Conservation (phyloP, 2,888 invertebrate genomes). For the Elysia crispata region DNA sequence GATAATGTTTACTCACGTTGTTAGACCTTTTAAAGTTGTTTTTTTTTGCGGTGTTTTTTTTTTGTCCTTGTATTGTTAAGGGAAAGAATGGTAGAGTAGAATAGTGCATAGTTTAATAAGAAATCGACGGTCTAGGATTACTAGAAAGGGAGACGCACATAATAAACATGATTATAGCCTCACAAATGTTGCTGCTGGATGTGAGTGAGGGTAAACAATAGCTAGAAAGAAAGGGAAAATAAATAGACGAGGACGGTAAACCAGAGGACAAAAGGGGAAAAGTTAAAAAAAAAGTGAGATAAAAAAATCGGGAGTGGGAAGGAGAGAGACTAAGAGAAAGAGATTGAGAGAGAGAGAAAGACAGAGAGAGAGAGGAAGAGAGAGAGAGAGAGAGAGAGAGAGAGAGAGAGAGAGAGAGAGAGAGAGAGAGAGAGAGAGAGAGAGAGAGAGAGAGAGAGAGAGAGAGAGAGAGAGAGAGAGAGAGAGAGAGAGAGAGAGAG, state of each 20-base stretch:
- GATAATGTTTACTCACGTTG: too few species aligned
- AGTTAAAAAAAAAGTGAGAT: not conserved
- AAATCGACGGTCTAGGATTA: too few species aligned
- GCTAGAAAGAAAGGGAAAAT: not conserved
- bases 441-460: not conserved
- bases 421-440: not conserved
- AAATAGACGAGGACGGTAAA: not conserved
- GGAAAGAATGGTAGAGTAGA: too few species aligned
- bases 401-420: not conserved
- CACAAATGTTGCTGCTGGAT: too few species aligned
- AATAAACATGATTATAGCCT: too few species aligned
- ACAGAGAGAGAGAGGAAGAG: not conserved
- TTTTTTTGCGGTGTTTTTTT: too few species aligned
- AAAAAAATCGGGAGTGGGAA: not conserved
- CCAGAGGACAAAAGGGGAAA: not conserved
- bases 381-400: not conserved
- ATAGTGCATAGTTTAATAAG: too few species aligned
- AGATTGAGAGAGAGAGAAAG: conserved; percentile 2
- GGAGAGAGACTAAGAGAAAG: not conserved
- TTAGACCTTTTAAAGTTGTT: too few species aligned
- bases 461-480: too few species aligned
- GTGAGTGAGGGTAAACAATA: too few species aligned
- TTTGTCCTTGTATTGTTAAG: too few species aligned
- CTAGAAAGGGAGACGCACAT: too few species aligned
- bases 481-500: not conserved